Conservation (phyloP, 2,797 vertebrate species). For the Aratinga solstitialis region DNA sequence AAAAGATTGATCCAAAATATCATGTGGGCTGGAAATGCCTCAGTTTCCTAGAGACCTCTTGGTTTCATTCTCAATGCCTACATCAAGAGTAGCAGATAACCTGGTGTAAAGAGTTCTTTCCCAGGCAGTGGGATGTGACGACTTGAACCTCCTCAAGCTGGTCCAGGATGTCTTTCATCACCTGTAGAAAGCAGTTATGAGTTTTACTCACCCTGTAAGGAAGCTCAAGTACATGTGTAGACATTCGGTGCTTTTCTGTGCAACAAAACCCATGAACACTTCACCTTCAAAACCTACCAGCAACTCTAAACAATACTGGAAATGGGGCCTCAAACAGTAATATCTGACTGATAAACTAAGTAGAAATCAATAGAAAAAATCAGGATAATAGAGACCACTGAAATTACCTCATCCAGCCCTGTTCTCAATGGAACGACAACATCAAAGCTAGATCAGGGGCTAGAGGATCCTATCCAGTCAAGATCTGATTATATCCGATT, state of each 20-base stretch:
- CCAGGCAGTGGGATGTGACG: not conserved
- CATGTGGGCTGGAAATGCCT: constrained; percentile 40
- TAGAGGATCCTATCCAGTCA: not conserved
- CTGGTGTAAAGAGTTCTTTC: not conserved
- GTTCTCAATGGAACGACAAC: not conserved
- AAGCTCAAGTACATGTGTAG: not conserved
- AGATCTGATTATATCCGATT: not conserved
- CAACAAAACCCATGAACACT: not conserved
- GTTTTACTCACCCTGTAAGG: not conserved
- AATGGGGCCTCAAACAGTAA: not conserved
- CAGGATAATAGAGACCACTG: not conserved
- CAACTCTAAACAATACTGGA: not conserved
- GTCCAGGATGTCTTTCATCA: not conserved
- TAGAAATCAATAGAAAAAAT: not conserved
- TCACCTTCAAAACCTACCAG: not conserved
- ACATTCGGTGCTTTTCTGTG: not conserved
- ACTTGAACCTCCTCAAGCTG: not conserved
- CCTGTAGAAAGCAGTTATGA: not conserved
- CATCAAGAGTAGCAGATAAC: not conserved
- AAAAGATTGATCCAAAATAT: constrained; percentile 24
- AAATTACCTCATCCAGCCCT: not conserved
- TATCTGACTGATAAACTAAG: not conserved
- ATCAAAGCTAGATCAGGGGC: not conserved
- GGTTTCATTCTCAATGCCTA: not conserved
- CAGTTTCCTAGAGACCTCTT: constrained; percentile 44